Conservation (phyloP, 1,140 invertebrate species). For the Drosophila carrolli region DNA sequence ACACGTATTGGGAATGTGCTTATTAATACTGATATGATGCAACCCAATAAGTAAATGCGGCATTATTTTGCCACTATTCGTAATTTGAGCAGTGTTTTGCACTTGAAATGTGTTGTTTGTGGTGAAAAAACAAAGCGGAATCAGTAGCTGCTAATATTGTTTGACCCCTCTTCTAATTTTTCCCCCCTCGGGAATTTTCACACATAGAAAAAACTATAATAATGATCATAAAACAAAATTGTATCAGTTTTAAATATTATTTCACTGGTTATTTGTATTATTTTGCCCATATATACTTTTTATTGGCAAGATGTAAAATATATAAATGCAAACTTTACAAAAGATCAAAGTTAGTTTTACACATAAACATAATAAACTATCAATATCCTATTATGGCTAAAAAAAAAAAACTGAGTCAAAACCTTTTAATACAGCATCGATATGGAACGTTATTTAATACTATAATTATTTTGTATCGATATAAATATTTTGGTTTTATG, state of each 20-base stretch:
- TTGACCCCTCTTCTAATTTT: neutral
- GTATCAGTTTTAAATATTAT: too few species aligned
- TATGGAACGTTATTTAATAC: neutral
- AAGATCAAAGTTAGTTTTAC: too few species aligned
- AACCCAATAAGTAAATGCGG: conserved; percentile 70
- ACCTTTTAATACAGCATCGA: neutral
- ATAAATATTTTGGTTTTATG: conserved; percentile 6
- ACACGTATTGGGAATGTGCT: conserved; percentile 25
- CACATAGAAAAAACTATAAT: neutral
- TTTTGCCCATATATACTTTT: too few species aligned
- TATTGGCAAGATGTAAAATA: too few species aligned
- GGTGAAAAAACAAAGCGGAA: conserved; percentile 67
- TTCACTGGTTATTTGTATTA: too few species aligned
- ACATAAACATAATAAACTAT: neutral
- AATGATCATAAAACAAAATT: neutral
- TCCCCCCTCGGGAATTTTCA: neutral
- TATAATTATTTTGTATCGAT: neutral
- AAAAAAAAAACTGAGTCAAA: too few species aligned
- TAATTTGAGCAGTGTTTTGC: conserved; percentile 72
- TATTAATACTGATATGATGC: conserved; percentile 76
- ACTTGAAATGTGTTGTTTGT: conserved; percentile 69
- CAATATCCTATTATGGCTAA: neutral
- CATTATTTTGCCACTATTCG: conserved; percentile 71
- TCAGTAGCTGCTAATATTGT: conserved; percentile 25
- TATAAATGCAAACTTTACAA: too few species aligned